Base-by-base conservation (phyloP, 2,888 invertebrate genomes). In the Diachrysia chrysitis region DNA sequence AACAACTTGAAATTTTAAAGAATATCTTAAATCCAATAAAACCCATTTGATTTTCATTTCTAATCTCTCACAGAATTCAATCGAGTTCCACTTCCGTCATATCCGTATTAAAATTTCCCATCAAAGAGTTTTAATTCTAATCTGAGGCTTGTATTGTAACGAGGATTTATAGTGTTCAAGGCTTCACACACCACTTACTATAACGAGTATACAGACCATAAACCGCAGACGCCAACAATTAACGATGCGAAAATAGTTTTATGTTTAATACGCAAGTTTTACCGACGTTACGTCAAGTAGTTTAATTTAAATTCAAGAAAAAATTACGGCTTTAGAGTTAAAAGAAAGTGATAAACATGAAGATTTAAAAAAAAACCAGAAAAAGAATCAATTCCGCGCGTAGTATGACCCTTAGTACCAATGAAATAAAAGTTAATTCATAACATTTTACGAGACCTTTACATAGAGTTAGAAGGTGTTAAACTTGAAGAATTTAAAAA, bases 181-280 rank as follows among this genome's bases (percentile, higher is more conserved):
- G 65, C 58, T 79, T 79, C 79, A 66, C 78, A 79, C 60, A 69
- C 48, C 63, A 71, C 65, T 76, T 77, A 65, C 66, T 58, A 14
- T 58, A 68, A 80, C 73, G 23, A 16, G 48, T 77, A 66, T 67
- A 64, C 69, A 66, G 70, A 54, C 65, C 69, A 73, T 70, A 69
- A 68, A 66, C 53, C 57, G 53, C 51, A 42, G n/a, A 42, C n/a
- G 53, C 23, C 35, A 53, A 55, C 51, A 19, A 46, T 29, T 63
- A 67, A 70, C 63, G 53, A 71, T 66, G 73, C 66, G 66, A 77
- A 71, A 54, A 60, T 32, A 21, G 23, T 19, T 23, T 32, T 65
- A 65, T 51, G 53, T 6, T 42, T 42, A 54, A 66, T 54, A 51
- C 14, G 48, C 21, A 17, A 19, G 48, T 21, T 51, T 48, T 19